Conservation (phyloP, 2,113 vertebrate genomes). For the Gambusia affinis region DNA sequence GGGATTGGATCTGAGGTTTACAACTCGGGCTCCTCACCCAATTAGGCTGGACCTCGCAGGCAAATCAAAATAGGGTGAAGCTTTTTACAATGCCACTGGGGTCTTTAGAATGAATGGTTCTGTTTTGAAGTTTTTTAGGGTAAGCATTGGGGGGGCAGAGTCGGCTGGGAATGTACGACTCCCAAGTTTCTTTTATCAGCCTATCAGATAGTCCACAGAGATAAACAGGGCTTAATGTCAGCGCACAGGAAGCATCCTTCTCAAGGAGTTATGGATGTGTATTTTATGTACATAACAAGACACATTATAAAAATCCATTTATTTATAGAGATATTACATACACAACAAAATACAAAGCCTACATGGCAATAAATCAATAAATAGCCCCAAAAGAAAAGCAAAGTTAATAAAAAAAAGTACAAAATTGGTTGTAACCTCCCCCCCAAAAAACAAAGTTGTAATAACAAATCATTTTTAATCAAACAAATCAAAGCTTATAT, state of each 20-base stretch:
- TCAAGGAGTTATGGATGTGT: neutral
- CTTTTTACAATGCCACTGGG: conserved; percentile 75
- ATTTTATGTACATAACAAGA: conserved; percentile 43
- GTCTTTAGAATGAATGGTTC: conserved; percentile 60
- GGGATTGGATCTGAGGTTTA: conserved; percentile 68
- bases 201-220: conserved; percentile 45
- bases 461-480: conserved; percentile 53
- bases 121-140: conserved; percentile 41
- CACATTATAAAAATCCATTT: conserved; percentile 46
- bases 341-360: conserved; percentile 25
- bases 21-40: conserved; percentile 59
- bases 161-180: conserved; percentile 42
- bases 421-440: neutral
- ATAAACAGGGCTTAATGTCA: neutral
- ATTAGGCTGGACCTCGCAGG: conserved; percentile 67
- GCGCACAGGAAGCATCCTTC: neutral
- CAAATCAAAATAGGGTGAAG: conserved; percentile 59
- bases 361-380: conserved; percentile 74
- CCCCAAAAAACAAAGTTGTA: neutral
- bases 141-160: conserved; percentile 10
- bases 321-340: conserved; percentile 40
- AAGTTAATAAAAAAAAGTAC: conserved; percentile 20
- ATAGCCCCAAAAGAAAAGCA: conserved; percentile 50
- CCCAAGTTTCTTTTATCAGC: conserved; percentile 65
- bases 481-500: neutral